Evolutionary conservation across 2,888 invertebrate genomes (phyloP).

Genomic region (Brachycybe producta): DNA sequence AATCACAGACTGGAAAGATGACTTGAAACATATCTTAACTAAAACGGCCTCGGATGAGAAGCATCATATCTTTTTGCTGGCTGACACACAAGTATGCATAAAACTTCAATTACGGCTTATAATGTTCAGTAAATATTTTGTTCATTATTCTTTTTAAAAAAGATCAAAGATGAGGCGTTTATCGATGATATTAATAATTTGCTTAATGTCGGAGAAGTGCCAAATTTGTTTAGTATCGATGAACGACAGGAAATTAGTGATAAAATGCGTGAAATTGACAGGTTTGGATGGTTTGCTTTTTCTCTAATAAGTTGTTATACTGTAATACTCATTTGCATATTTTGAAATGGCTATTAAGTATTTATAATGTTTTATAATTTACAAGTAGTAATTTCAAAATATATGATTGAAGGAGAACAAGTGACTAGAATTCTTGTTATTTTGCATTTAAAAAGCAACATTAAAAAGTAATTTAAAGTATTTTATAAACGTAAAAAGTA

Average conservation of each 20-base stretch:
- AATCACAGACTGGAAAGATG: constrained; percentile 76
- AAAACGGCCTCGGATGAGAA: constrained; percentile 72
- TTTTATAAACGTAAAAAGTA: too few relatives aligned
- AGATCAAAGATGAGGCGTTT: constrained; percentile 80
- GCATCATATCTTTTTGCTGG: constrained; percentile 78
- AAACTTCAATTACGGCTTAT: too few relatives aligned
- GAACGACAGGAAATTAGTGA: constrained; percentile 83
- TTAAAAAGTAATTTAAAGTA: too few relatives aligned
- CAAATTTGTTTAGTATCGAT: constrained; percentile 70
- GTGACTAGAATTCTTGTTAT: too few relatives aligned
- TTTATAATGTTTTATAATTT: too few relatives aligned
- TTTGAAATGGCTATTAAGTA: too few relatives aligned
- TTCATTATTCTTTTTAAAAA: constrained; percentile 8
- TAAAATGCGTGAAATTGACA: constrained; percentile 76
- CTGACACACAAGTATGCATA: constrained; percentile 66
- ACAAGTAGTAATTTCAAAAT: too few relatives aligned
- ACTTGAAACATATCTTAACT: constrained; percentile 64
- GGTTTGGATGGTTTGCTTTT: constrained; percentile 43
- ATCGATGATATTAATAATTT: constrained; percentile 86
- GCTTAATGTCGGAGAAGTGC: constrained; percentile 84
- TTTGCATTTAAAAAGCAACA: too few relatives aligned
- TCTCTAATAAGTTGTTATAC: too few relatives aligned
- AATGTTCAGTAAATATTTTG: too few relatives aligned
- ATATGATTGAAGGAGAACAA: too few relatives aligned
- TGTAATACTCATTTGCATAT: too few relatives aligned